Percentiles rank a stretch among this genome's conserved stretches.
phyloP scores from a whole-genome alignment of 2,888 invertebrate species.

The Drosophila barbarae region DNA sequence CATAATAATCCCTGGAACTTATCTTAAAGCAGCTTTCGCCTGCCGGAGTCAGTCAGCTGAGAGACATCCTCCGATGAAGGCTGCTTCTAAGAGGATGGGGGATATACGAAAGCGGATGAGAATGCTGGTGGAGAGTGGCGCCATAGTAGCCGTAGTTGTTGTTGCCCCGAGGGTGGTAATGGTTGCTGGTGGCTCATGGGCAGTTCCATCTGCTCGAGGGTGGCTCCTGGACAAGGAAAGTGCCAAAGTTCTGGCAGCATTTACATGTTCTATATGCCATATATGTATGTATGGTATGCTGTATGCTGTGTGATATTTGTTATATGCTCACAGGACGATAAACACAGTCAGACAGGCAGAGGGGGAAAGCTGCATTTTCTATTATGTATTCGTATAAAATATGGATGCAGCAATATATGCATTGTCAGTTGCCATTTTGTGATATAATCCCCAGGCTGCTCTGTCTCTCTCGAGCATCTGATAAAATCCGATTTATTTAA shows the following conservation, averaged over 20 bases:
- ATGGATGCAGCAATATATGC: constrained; percentile 14
- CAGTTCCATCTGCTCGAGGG: constrained; percentile 29
- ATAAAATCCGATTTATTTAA: constrained; percentile 50
- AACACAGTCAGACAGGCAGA: constrained; percentile 3
- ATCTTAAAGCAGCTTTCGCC: constrained; percentile 30
- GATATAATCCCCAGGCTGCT: constrained; percentile 24
- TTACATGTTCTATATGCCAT: constrained; percentile 28
- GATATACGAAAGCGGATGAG: background rate
- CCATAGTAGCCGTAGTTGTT: background rate
- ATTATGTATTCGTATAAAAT: constrained; percentile 31
- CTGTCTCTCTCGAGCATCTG: background rate
- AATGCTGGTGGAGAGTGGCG: constrained; percentile 10
- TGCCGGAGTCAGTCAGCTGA: constrained; percentile 31
- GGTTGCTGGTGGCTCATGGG: constrained; percentile 9
- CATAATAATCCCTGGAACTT: constrained; percentile 12
- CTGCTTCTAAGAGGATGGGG: background rate
- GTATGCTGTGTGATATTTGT: constrained; percentile 5
- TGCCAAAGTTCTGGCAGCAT: constrained; percentile 35
- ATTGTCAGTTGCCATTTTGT: constrained; percentile 32
- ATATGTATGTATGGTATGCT: background rate
- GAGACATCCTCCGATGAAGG: constrained; percentile 12
- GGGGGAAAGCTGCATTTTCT: constrained; percentile 30
- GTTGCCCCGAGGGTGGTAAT: constrained; percentile 3
- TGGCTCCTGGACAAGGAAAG: constrained; percentile 24
- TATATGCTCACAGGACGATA: constrained; percentile 19